These are phyloP conservation scores for Rhynchonycteris naso DNA, from an alignment of 2,797 vertebrate species.

Conservation along the genomic window DNA sequence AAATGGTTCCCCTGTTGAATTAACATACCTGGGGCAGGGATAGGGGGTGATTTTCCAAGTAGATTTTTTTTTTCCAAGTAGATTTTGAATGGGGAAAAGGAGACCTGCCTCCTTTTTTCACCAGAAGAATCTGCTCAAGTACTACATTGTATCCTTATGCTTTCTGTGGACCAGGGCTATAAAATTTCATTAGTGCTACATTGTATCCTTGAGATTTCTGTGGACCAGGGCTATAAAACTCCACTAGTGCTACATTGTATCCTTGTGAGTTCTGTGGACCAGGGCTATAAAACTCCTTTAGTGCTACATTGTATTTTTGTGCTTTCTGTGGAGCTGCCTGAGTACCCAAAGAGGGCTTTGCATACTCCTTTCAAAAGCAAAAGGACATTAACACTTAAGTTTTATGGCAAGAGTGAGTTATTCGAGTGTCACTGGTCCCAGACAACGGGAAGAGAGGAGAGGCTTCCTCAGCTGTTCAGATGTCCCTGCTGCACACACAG, in stretches of 20 bases:
- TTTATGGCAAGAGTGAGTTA: not conserved
- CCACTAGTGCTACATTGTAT: too few relatives aligned
- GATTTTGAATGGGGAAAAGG: conserved; percentile 6
- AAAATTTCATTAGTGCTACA: too few relatives aligned
- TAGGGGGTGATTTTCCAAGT: not conserved
- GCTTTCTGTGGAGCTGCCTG: not conserved
- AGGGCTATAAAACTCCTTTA: too few relatives aligned
- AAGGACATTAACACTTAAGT: not conserved
- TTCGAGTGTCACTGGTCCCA: not conserved
- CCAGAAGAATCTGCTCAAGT: too few relatives aligned
- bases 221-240: too few relatives aligned
- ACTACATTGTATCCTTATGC: too few relatives aligned
- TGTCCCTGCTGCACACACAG: not conserved
- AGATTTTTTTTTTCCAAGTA: conserved; percentile 46
- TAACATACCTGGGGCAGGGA: not conserved
- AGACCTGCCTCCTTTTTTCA: too few relatives aligned
- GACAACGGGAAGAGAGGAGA: not conserved
- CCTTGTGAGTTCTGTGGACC: too few relatives aligned
- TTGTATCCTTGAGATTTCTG: too few relatives aligned
- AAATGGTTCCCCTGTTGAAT: conserved; percentile 6
- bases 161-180: too few relatives aligned
- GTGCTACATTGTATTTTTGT: too few relatives aligned
- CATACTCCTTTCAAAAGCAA: not conserved
- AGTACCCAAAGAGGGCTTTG: not conserved
- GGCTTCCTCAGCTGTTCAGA: conserved; percentile 12